These are phyloP conservation scores for Clamator glandarius DNA, from an alignment of 2,797 vertebrate species.

Conservation along the genomic window DNA sequence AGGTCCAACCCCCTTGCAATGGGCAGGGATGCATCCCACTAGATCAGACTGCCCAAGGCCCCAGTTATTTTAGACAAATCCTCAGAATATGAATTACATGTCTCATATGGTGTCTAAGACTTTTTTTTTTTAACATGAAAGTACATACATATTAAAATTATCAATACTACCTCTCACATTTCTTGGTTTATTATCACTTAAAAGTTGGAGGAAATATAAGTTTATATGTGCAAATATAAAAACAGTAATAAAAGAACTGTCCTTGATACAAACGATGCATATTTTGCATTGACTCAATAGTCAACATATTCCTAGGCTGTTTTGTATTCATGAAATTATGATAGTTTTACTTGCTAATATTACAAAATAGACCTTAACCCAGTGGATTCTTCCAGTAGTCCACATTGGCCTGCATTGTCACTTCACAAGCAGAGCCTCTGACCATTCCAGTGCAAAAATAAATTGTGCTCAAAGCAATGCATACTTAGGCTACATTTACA, in stretches of 20 bases:
- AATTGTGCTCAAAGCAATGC: not conserved
- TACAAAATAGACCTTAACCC: not conserved
- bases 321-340: not conserved
- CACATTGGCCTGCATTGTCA: not conserved
- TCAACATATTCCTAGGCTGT: not conserved
- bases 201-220: not conserved
- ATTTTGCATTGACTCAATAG: not conserved
- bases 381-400: not conserved
- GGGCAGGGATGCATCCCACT: no score
- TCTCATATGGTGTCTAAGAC: not conserved
- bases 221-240: not conserved
- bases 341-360: not conserved
- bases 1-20: no score
- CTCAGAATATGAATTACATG: not conserved
- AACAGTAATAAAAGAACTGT: not conserved
- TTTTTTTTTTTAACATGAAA: not conserved
- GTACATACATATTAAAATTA: not conserved
- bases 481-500: not conserved
- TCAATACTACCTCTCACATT: not conserved
- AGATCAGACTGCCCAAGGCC: no score
- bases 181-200: not conserved
- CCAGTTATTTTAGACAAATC: not conserved
- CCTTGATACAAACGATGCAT: not conserved
- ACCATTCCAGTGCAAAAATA: not conserved
- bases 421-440: not conserved